phyloP scores from a whole-genome alignment of 2,797 vertebrate species.

The Caiman crocodilus region DNA sequence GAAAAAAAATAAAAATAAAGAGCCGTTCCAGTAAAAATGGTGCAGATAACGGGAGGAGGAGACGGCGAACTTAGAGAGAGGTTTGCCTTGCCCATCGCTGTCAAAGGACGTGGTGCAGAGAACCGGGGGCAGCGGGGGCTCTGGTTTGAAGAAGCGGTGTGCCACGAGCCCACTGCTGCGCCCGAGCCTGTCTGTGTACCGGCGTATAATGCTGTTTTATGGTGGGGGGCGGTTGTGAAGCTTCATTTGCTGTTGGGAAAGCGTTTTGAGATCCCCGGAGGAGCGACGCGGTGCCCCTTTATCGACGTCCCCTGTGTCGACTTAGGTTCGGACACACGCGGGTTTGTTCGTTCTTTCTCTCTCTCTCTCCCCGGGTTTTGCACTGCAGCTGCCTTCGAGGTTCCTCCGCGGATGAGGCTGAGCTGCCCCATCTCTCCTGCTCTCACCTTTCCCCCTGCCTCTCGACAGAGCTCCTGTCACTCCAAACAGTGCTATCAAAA shows the following conservation, averaged over 20 bases:
- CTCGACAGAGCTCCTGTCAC: background rate
- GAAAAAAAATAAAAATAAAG: conserved; percentile 24
- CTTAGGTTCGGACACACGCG: no score
- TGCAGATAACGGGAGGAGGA: conserved; percentile 74
- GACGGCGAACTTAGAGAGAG: conserved; percentile 71
- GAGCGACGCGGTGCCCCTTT: conserved; percentile 61
- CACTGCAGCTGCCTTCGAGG: background rate
- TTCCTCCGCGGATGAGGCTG: background rate
- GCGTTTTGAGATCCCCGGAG: conserved; percentile 47
- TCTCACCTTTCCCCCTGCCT: background rate
- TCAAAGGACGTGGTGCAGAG: conserved; percentile 39
- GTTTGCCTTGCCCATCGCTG: conserved; percentile 64
- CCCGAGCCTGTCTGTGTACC: conserved; percentile 30
- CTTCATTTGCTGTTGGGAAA: conserved; percentile 70
- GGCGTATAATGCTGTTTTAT: conserved; percentile 44
- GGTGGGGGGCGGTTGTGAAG: conserved; percentile 23
- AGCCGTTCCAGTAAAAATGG: conserved; percentile 64
- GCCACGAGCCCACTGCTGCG: conserved; percentile 54
- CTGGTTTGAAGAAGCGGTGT: no score
- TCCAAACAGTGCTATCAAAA: background rate
- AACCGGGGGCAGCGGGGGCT: background rate
- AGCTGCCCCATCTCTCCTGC: background rate
- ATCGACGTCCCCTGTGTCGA: background rate
- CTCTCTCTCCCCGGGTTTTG: no score
- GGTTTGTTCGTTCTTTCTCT: background rate